These are phyloP conservation scores for Odontomyia ornata DNA, from an alignment of 2,888 invertebrate genomes.

Conservation along the genomic window DNA sequence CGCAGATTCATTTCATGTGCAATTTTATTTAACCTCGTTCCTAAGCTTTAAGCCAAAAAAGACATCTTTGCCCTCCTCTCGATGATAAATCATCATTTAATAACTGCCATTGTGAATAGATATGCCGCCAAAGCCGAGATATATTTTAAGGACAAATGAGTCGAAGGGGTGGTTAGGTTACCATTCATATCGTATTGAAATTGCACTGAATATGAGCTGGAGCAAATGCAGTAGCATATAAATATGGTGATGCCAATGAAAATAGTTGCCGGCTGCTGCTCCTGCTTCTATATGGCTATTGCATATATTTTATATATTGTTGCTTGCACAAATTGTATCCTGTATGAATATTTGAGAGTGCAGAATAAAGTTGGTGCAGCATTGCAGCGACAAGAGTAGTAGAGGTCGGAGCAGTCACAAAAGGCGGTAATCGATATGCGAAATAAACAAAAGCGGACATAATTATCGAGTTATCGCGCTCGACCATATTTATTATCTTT, in stretches of 20 bases:
- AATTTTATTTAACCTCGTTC: constrained; percentile 10
- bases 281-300: constrained; percentile 6
- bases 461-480: constrained; percentile 65
- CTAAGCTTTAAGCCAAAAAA: constrained; percentile 45
- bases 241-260: constrained; percentile 35
- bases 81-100: constrained; percentile 50
- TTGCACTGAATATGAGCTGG: constrained; percentile 19
- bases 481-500: constrained; percentile 55
- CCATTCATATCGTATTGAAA: constrained; percentile 15
- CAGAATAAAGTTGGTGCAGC: constrained; percentile 25
- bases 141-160: background rate
- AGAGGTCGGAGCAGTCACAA: constrained; percentile 53
- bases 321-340: too few relatives aligned
- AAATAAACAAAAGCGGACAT: constrained; percentile 65
- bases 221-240: constrained; percentile 42
- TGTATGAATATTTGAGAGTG: constrained; percentile 42
- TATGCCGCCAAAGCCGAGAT: background rate
- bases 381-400: background rate
- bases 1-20: background rate
- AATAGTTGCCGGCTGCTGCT: constrained; percentile 27
- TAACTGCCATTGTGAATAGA: constrained; percentile 46
- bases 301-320: constrained; percentile 44
- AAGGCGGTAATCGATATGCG: constrained; percentile 63
- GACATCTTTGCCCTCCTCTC: constrained; percentile 44
- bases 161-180: constrained; percentile 14